Evolutionary conservation across 1,140 invertebrate species (phyloP).

Genomic region (Zaprionus taronus): DNA sequence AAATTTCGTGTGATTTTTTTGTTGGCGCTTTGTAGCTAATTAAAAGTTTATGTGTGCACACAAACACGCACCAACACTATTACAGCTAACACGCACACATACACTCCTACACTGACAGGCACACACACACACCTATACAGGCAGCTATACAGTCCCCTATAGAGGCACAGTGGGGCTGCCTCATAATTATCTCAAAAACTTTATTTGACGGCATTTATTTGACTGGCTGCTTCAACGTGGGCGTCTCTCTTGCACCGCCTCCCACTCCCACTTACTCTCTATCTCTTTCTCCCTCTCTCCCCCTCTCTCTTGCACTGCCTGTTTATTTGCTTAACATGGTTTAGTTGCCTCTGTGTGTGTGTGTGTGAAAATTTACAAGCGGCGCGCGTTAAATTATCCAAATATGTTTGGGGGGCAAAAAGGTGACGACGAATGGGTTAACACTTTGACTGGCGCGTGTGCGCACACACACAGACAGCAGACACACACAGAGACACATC

Average conservation of each 20-base stretch:
- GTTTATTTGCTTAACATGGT: constrained; percentile 80
- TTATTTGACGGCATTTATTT: constrained; percentile 78
- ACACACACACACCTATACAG: constrained; percentile 19
- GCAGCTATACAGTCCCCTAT: neutral
- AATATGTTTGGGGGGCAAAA: constrained; percentile 78
- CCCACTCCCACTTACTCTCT: neutral
- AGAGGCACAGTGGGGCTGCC: constrained; percentile 17
- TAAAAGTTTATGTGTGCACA: constrained; percentile 70
- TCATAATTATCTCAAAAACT: constrained; percentile 79
- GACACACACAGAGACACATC: neutral
- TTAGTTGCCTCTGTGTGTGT: constrained; percentile 58
- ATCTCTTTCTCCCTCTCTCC: constrained; percentile 12
- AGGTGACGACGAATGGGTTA: constrained; percentile 80
- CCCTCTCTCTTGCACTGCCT: constrained; percentile 26
- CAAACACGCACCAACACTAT: constrained; percentile 24
- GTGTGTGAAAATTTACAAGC: constrained; percentile 76
- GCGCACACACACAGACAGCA: neutral
- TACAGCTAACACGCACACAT: constrained; percentile 22
- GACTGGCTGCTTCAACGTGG: constrained; percentile 66
- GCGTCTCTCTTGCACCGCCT: neutral
- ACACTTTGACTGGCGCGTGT: constrained; percentile 60
- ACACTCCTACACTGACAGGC: constrained; percentile 12
- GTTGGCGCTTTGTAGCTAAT: constrained; percentile 79
- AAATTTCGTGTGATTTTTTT: constrained; percentile 66
- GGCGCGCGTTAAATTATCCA: constrained; percentile 79